Evolutionary conservation across 2,797 vertebrate species (phyloP), one percentile per base, ranked within the genome.

Genomic region (Megaceryle alcyon): DNA sequence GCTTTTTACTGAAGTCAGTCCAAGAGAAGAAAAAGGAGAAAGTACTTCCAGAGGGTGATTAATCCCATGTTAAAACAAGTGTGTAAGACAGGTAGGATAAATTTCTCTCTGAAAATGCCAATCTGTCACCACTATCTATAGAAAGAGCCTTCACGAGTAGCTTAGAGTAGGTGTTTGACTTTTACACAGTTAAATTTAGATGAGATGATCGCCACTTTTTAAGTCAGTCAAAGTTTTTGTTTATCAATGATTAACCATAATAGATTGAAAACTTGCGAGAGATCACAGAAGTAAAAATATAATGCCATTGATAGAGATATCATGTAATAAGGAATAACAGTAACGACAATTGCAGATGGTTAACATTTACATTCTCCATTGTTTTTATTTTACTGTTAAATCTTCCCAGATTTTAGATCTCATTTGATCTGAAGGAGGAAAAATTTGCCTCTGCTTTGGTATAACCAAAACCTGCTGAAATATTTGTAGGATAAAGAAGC

Each of bases 301-400:
- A 85, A 85, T 31, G 70, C 56, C 81, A 73, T 86, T 93, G 97
- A 95, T 96, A 96, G 92, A 97, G 91, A 91, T 97, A 96, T 94
- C 88, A 95, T 91, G 63, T 96, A 97, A 95, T 96, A 91, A 92
- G 92, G 87, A 96, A 94, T 88, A 97, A 70, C 97, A 96, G 97
- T 35, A 98, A 96, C 69, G 70, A 96, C 94, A 97, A 95, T 97
- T 98, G 95, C 98, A 98, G 97, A 98, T 98, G 98, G 97, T 98
- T 97, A 97, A 73, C 78, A 94, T 98, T 98, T 98, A 81, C 87
- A 82, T 95, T 94, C 93, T 73, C 48, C 46, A 94, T 98, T 98
- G 97, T 97, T 98, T 98, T 97, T 98, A 97, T 93, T 97, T 97
- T 97, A 82, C 96, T 96, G 91, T 91, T 98, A 98, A 98, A 97